phyloP scores from a whole-genome alignment of 2,888 invertebrate genomes.

The Spatulosminthurus flaviceps region DNA sequence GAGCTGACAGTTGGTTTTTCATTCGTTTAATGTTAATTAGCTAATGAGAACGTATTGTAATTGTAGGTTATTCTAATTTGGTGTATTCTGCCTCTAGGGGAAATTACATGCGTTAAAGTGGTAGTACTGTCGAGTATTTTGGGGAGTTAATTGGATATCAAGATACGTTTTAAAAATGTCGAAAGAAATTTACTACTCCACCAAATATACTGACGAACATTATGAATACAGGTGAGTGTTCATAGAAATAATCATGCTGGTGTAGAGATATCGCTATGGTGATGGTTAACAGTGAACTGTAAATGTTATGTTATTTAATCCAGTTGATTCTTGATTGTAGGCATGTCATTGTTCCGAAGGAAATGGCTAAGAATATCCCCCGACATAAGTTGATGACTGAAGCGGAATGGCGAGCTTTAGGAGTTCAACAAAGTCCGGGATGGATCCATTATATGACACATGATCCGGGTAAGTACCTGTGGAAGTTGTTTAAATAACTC shows the following conservation, averaged over 20 bases:
- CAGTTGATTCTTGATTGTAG: constrained; percentile 68
- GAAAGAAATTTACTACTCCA: constrained; percentile 89
- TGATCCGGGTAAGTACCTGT: constrained; percentile 88
- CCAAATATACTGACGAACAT: constrained; percentile 90
- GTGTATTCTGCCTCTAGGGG: no score
- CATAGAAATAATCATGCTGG: constrained; percentile 12
- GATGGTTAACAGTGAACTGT: not conserved
- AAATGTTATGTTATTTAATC: not conserved
- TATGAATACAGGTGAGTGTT: constrained; percentile 86
- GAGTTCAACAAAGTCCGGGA: constrained; percentile 95
- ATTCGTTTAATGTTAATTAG: no score
- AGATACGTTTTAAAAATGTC: constrained; percentile 55
- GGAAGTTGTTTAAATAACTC: not conserved
- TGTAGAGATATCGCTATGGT: not conserved
- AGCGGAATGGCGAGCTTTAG: constrained; percentile 91
- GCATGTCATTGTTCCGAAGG: constrained; percentile 94
- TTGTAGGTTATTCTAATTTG: no score
- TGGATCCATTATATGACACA: constrained; percentile 99
- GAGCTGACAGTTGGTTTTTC: no score
- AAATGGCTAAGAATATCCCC: constrained; percentile 87
- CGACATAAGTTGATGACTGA: constrained; percentile 94
- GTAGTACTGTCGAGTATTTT: not conserved
- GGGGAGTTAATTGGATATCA: not conserved
- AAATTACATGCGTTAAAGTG: no score
- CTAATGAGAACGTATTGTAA: no score